These are phyloP conservation scores for Macropus fuliginosus DNA, from an alignment of 2,797 vertebrate species.

Conservation along the genomic window DNA sequence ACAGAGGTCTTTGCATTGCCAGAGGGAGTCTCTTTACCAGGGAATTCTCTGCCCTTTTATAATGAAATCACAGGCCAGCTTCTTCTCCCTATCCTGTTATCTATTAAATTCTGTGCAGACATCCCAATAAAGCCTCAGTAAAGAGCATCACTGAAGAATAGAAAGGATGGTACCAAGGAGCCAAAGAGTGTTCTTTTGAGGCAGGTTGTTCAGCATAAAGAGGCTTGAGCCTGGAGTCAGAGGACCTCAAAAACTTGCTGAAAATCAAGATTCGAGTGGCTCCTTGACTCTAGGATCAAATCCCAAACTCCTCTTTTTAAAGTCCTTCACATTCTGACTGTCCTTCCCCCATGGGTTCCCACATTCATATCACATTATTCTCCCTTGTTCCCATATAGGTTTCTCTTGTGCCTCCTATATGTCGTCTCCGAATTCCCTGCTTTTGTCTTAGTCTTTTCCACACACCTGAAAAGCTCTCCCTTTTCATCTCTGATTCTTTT, in stretches of 20 bases:
- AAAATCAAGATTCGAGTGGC: background rate
- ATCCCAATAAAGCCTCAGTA: conserved; percentile 76
- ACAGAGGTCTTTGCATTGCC: too few species aligned
- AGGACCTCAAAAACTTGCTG: background rate
- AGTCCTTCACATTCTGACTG: background rate
- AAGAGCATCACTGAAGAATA: conserved; percentile 68
- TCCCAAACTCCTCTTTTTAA: background rate
- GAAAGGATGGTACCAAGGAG: conserved; percentile 55
- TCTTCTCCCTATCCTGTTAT: conserved; percentile 9
- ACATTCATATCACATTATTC: background rate
- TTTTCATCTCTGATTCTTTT: background rate
- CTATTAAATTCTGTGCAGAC: conserved; percentile 65
- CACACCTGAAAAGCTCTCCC: background rate
- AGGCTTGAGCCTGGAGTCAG: background rate
- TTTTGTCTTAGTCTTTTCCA: background rate
- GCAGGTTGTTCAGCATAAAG: background rate
- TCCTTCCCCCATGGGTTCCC: background rate
- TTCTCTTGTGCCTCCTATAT: background rate
- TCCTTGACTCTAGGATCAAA: background rate
- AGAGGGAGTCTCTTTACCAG: background rate
- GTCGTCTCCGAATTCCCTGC: background rate
- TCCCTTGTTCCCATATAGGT: background rate
- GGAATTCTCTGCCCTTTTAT: background rate
- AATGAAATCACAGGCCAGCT: background rate
- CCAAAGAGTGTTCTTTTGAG: conserved; percentile 36